Base-by-base conservation (phyloP, 1,140 invertebrate species). In the Tenebrio molitor region DNA sequence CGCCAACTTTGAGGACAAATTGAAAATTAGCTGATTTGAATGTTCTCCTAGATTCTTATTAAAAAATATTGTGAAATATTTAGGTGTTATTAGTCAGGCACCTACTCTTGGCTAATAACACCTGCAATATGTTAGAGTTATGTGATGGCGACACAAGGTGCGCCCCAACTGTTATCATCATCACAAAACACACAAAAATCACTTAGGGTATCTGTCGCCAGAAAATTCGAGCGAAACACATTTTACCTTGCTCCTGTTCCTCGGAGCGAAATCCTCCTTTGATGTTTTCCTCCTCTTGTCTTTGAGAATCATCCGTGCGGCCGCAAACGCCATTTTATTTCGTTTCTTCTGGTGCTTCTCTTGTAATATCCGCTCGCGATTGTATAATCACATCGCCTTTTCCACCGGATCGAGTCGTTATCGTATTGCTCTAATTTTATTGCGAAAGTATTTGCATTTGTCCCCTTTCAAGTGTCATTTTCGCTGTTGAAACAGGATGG, bases 291-390 rank as follows among this genome's bases (percentile, higher is more conserved):
- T 85, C 70, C 91, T 84, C 82, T 92, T 92, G 80, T 93, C 91
- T 85, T 93, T 93, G 53, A 93, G 84, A 76, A 93, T 93, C 91
- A 93, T 93, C 44, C 92, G 87, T 67, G 91, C 91, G 25, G 91
- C 92, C 33, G 92, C 91, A 81, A 93, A 93, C 79, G 91, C 91
- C 91, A 93, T 93, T n/a, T n/a, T n/a, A n/a, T 78, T 87, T 78
- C 2, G 1, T 36, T 70, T 58, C 19, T 23, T 44, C 23, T 25
- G 23, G 23, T 25, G n/a, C 50, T 17, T 50, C 50, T 58, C 23
- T 12, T 29, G 12, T 15, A 29, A 25, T 29, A 12, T 4, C 29
- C n/a, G 46, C 25, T 58, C 1, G 46, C 1, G 19, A 7, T 39
- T n/a, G n/a, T 12, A 39, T 41, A 21, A 39, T 36, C 16, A 34